These are phyloP conservation scores for Nycticebus coucang DNA, from an alignment of 2,113 vertebrate genomes.

Conservation along the genomic window DNA sequence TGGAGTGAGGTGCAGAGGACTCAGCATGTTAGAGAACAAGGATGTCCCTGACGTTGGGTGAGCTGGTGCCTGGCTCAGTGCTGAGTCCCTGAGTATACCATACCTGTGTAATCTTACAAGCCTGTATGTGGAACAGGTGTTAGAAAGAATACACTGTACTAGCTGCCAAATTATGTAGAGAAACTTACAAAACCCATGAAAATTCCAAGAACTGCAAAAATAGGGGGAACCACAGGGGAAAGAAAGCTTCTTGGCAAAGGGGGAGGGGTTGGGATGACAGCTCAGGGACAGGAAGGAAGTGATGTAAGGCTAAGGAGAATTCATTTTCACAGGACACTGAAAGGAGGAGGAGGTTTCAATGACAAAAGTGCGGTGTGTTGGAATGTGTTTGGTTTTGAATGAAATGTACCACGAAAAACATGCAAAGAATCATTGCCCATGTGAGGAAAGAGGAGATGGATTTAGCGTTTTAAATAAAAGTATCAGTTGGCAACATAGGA, in stretches of 20 bases:
- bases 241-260: not conserved
- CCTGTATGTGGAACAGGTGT: not conserved
- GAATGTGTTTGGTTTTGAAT: not conserved
- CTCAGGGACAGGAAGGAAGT: not conserved
- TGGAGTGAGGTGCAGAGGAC: not conserved
- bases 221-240: not conserved
- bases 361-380: not conserved
- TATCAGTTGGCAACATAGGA: conserved; percentile 18
- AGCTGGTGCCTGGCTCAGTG: not conserved
- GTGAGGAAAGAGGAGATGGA: not conserved
- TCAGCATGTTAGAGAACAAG: no score
- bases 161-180: not conserved
- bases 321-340: not conserved
- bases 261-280: not conserved
- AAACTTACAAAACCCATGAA: not conserved
- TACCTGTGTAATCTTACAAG: not conserved
- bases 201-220: not conserved
- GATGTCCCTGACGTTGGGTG: not conserved
- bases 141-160: not conserved
- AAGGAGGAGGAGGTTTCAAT: not conserved
- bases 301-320: not conserved
- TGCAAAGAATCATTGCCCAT: not conserved
- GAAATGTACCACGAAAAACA: not conserved
- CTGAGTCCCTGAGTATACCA: not conserved
- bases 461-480: conserved; percentile 41